phyloP scores from a whole-genome alignment of 2,113 vertebrate genomes.

The Capreolus pygargus region DNA sequence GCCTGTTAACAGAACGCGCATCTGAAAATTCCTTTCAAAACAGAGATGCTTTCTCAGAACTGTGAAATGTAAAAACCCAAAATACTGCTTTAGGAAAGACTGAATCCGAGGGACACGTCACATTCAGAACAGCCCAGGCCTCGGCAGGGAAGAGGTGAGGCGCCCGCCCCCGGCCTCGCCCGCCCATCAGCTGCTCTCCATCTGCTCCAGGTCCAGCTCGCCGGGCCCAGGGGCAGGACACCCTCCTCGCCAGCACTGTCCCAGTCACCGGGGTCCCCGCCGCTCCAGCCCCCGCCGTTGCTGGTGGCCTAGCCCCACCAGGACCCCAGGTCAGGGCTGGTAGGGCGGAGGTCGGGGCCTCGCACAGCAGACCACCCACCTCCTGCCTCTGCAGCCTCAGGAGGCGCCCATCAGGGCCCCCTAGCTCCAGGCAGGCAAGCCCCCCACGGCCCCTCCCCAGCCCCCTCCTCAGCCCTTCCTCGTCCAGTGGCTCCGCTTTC shows the following conservation, averaged over 20 bases:
- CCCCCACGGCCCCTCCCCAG: background rate
- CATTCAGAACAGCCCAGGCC: background rate
- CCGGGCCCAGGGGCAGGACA: conserved; percentile 75
- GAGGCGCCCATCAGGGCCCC: background rate
- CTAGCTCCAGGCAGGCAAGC: too few species aligned
- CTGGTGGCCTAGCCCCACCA: conserved; percentile 49
- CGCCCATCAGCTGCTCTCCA: conserved; percentile 82
- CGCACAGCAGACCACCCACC: background rate
- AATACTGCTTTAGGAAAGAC: conserved; percentile 79
- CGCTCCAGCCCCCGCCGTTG: conserved; percentile 58
- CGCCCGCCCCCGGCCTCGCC: background rate
- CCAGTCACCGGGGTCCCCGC: conserved; percentile 81
- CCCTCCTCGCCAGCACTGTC: conserved; percentile 78
- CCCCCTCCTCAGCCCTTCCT: background rate
- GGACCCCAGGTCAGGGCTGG: conserved; percentile 68
- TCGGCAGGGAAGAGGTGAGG: background rate
- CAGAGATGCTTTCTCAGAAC: conserved; percentile 80
- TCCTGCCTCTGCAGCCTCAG: background rate
- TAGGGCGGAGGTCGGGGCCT: conserved; percentile 72
- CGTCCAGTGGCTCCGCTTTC: background rate
- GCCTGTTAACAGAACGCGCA: conserved; percentile 76
- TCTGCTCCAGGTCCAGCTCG: conserved; percentile 86
- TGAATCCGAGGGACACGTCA: conserved; percentile 38
- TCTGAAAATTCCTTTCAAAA: conserved; percentile 82
- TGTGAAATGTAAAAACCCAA: conserved; percentile 82